A percentile compares a stretch with the other conserved stretches of the same genome.
phyloP scores from a whole-genome alignment of 2,113 vertebrate species.

The Chlorodrepanis virens region DNA sequence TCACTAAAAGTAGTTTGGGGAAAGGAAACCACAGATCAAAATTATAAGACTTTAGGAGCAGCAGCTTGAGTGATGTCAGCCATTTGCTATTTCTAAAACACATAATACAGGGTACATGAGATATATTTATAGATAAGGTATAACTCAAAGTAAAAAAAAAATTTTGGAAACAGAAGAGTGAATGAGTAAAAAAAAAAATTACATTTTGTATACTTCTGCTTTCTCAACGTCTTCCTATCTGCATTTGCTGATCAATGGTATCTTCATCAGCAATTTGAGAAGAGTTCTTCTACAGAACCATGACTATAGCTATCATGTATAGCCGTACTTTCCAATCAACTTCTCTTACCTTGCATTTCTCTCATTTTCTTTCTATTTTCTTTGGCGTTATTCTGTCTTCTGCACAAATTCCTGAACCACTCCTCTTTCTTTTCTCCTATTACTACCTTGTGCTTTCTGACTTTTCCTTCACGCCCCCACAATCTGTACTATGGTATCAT shows the following conservation, averaged over 20 bases:
- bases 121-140: not conserved
- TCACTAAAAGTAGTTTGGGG: not conserved
- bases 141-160: not conserved
- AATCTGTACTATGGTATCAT: not conserved
- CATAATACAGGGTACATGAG: not conserved
- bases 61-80: not conserved
- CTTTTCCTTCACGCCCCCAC: not conserved
- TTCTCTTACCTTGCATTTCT: not conserved
- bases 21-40: not conserved
- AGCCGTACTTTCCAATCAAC: not conserved
- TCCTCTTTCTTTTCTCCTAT: not conserved
- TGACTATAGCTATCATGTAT: not conserved
- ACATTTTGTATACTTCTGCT: not conserved
- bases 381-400: not conserved
- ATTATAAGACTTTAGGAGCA: not conserved
- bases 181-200: not conserved
- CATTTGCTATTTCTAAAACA: not conserved
- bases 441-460: not conserved
- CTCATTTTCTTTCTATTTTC: not conserved
- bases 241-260: not conserved
- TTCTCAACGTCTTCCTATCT: not conserved
- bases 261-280: not conserved
- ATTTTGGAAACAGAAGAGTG: not conserved
- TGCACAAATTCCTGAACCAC: not conserved
- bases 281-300: not conserved